Percentiles rank a stretch among this genome's conserved stretches.
These are phyloP conservation scores for Steatornis caripensis DNA, from an alignment of 2,113 vertebrate species.

Conservation along the genomic window DNA sequence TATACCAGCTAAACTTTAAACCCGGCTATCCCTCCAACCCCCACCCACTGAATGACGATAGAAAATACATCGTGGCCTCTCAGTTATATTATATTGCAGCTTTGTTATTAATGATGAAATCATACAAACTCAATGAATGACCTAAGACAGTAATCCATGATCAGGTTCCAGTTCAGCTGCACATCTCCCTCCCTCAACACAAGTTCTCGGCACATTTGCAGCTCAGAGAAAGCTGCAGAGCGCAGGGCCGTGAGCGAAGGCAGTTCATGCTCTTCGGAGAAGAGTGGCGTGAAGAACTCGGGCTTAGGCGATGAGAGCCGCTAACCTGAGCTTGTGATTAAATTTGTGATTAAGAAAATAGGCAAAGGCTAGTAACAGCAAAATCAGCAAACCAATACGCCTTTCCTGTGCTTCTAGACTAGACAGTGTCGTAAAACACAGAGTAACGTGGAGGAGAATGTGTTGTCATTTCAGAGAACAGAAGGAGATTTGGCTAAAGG, in stretches of 20 bases:
- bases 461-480: not conserved
- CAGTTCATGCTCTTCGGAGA: not conserved
- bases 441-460: not conserved
- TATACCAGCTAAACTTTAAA: constrained; percentile 67
- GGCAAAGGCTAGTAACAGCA: not conserved
- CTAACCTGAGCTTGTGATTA: not conserved
- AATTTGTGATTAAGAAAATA: not conserved
- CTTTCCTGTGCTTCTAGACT: not conserved
- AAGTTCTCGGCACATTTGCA: not conserved
- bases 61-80: constrained; percentile 55
- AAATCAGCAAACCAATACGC: not conserved
- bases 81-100: constrained; percentile 76
- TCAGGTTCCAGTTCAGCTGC: constrained; percentile 32
- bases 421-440: not conserved
- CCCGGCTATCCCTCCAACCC: constrained; percentile 1
- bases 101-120: constrained; percentile 61
- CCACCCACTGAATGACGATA: constrained; percentile 16
- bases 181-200: constrained; percentile 24
- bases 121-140: constrained; percentile 22
- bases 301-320: not conserved
- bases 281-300: not conserved
- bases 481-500: not conserved
- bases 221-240: not conserved
- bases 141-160: constrained; percentile 39
- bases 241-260: not conserved